Base-by-base conservation (phyloP, 2,888 invertebrate species). In the Lymantria monacha region DNA sequence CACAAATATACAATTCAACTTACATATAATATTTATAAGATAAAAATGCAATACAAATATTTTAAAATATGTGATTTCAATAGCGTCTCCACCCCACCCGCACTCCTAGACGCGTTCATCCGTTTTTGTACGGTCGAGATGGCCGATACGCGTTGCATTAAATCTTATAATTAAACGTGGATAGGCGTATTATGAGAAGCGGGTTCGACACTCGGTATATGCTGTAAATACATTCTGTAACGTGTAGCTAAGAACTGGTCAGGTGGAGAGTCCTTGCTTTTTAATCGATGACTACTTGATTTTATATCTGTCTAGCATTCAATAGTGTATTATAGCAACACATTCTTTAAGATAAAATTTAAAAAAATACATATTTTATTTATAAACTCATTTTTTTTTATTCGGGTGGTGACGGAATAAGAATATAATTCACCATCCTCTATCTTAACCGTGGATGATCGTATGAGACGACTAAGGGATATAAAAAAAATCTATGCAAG, bases 161-260 rank as follows among this genome's bases (percentile, higher is more conserved):
- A 75, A 74, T 76, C 67, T 75, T 74, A 73, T 79, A 81, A 82
- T 81, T 82, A 79, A 79, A 81, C 66, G 71, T 53, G 51, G 70
- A 74, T 76, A 72, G 72, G 62, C 71, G 70, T 74, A 69, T 59
- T 72, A 72, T 61, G 57, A 58, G 55, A 53, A 55, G 59, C 59
- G 58, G 55, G 64, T 59, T 57, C 55, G 55, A 61, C 55, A 54
- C 55, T 46, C 53, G 53, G 44, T 46, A 42, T 41, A 41, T 14
- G 47, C 43, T 43, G 49, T 40, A 30, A 42, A 40, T 44, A 30
- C 37, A 43, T 44, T 37, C 48, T 33, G 44, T 42, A 33, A 37
- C 42, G 13, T 41, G 15, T 14, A 41, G 14, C 41, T 10, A 30
- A 49, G 38, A 47, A 37, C n/a, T 36, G 14, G 41, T 41, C 13